Conservation (phyloP, 2,797 vertebrate genomes). For the Protonibea diacanthus region DNA sequence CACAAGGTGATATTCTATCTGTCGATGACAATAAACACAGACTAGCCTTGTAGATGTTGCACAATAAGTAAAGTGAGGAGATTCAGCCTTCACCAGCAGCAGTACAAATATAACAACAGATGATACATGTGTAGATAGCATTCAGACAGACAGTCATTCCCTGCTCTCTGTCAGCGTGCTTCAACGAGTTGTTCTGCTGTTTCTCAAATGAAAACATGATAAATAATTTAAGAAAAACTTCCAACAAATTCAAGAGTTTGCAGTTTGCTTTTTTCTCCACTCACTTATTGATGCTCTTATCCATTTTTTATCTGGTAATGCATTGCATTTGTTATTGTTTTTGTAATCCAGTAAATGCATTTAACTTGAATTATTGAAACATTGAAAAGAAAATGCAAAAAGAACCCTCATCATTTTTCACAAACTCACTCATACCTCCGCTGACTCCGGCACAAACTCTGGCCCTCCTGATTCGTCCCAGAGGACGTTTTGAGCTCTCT, state of each 20-base stretch:
- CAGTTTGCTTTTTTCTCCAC: too few relatives aligned
- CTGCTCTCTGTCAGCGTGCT: not conserved
- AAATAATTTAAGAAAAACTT: not conserved
- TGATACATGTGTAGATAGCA: too few relatives aligned
- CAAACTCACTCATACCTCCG: conserved; percentile 5
- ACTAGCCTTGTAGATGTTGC: not conserved
- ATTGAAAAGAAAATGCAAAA: not conserved
- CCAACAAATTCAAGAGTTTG: not conserved
- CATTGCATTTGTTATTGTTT: not conserved
- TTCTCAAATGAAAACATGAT: not conserved
- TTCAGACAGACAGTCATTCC: not conserved
- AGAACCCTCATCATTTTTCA: not conserved
- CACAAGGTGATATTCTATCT: not conserved
- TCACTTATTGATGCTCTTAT: not conserved
- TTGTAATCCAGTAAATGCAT: not conserved
- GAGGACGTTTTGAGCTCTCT: not conserved
- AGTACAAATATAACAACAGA: not conserved
- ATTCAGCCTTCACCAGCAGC: not conserved
- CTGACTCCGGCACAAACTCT: conserved; percentile 8
- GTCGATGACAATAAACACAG: not conserved
- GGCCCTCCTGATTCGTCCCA: conserved; percentile 3
- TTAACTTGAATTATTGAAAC: not conserved
- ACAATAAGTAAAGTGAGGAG: not conserved
- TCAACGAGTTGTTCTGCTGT: not conserved
- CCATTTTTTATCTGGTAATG: not conserved